These are phyloP conservation scores for Epinephelus fuscoguttatus DNA, from an alignment of 2,113 vertebrate species.

Conservation along the genomic window DNA sequence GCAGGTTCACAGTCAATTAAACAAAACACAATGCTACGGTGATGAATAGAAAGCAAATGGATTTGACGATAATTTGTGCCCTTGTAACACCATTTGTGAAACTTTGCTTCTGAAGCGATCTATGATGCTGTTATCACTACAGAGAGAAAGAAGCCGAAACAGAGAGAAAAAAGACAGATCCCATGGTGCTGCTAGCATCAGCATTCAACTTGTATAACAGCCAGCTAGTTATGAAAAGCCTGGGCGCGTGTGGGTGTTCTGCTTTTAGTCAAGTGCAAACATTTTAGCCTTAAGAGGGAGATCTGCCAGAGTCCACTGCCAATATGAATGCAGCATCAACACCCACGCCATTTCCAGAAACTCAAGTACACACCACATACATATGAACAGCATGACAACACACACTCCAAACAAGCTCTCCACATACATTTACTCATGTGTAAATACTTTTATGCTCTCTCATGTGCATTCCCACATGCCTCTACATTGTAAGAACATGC, in stretches of 20 bases:
- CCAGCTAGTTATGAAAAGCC: conserved; percentile 76
- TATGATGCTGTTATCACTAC: conserved; percentile 46
- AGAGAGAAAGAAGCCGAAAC: conserved; percentile 31
- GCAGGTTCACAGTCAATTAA: conserved; percentile 82
- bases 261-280: conserved; percentile 85
- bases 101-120: conserved; percentile 64
- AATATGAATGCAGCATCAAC: conserved; percentile 76
- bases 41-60: conserved; percentile 76
- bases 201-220: conserved; percentile 81
- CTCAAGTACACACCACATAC: conserved; percentile 44
- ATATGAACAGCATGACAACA: conserved; percentile 24
- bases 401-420: conserved; percentile 18
- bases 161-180: conserved; percentile 42
- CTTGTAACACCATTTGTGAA: conserved; percentile 70
- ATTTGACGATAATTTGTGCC: conserved; percentile 77
- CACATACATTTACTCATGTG: conserved; percentile 25
- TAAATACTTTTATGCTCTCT: conserved; percentile 32
- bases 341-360: conserved; percentile 68
- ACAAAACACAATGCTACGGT: conserved; percentile 74
- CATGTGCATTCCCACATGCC: conserved; percentile 24
- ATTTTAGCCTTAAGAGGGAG: conserved; percentile 85
- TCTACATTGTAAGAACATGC: conserved; percentile 25
- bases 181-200: conserved; percentile 57
- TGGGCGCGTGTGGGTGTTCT: conserved; percentile 77
- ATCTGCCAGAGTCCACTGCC: conserved; percentile 63